Percentiles rank a stretch among this genome's conserved stretches.
Evolutionary conservation across 2,113 vertebrate genomes (phyloP).

Genomic region (Pipra filicauda): DNA sequence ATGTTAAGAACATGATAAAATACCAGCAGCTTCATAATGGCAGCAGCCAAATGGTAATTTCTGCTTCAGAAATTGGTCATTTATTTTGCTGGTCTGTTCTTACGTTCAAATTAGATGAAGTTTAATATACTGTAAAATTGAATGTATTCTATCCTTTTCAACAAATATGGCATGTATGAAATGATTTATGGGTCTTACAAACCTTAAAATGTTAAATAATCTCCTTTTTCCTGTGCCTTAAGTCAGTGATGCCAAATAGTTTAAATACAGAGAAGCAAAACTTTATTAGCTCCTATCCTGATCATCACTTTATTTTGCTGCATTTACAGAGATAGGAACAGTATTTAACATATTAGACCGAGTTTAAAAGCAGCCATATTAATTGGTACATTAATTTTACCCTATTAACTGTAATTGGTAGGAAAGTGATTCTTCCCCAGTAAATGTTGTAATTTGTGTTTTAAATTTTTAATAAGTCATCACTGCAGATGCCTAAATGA

Average conservation of each 20-base stretch:
- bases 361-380: conserved; percentile 68
- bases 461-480: conserved; percentile 64
- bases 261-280: conserved; percentile 72
- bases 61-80: conserved; percentile 87
- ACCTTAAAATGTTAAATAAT: conserved; percentile 83
- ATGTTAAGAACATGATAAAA: conserved; percentile 86
- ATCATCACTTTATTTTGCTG: conserved; percentile 6
- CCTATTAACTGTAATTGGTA: conserved; percentile 76
- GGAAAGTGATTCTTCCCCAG: conserved; percentile 64
- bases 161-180: conserved; percentile 74
- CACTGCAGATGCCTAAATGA: not conserved
- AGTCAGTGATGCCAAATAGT: conserved; percentile 70
- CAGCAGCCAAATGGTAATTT: conserved; percentile 85
- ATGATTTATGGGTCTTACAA: conserved; percentile 79
- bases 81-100: conserved; percentile 84
- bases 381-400: conserved; percentile 81
- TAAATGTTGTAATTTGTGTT: conserved; percentile 64
- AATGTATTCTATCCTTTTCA: conserved; percentile 83
- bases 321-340: not conserved
- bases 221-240: conserved; percentile 70
- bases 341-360: conserved; percentile 18
- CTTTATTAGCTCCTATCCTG: conserved; percentile 68
- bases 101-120: conserved; percentile 84
- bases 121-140: conserved; percentile 86
- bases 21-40: conserved; percentile 78